Evolutionary conservation across 2,888 invertebrate genomes (phyloP), one percentile per base, ranked within the genome.

Genomic region (Lepetodrilus schrolli): DNA sequence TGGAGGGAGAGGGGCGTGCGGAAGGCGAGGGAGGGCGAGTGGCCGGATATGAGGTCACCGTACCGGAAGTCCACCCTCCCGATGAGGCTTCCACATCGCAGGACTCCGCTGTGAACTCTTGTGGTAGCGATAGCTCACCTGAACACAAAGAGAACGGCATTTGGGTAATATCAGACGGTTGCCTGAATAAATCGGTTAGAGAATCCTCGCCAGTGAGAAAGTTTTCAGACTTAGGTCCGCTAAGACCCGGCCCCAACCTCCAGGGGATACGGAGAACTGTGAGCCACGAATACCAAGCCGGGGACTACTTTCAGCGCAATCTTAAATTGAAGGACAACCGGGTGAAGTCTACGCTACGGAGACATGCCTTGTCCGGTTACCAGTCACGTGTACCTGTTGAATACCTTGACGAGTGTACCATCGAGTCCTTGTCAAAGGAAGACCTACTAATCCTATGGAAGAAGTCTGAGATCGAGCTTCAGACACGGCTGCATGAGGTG

Each of bases 361-460:
- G 81, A 7, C 85, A 85, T 58, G 86, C 87, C 4, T 79, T 86
- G 76, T 81, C 84, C 0, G 81, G 82, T 1, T 80, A 80, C 50
- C 80, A 81, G 26, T 75, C 82, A 5, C 78, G 79, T 10, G 66
- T 80, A 13, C 81, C 80, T 0, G 81, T 74, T 0, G 77, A 79
- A 36, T 78, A 69, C 36, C 79, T 85, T 20, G 85, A 86, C 70
- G 83, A 83, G 47, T 79, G 82, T 51, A 86, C 86, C 2, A 81
- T 92, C 10, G 88, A 90, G 73, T 86, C 93, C 34, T 90, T 95
- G 80, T 94, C 94, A 38, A 94, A 94, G 89, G 94, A 94, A 70
- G 95, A 95, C 88, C 91, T 95, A 66, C 93, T 95, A 73, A 92
- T 93, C 75, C 91, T 95, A 80, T 95, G 95, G 94, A 93, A 94